A percentile compares a stretch with the other conserved stretches of the same genome.
Evolutionary conservation across 2,113 vertebrate species (phyloP).

Genomic region (Cercocebus atys): DNA sequence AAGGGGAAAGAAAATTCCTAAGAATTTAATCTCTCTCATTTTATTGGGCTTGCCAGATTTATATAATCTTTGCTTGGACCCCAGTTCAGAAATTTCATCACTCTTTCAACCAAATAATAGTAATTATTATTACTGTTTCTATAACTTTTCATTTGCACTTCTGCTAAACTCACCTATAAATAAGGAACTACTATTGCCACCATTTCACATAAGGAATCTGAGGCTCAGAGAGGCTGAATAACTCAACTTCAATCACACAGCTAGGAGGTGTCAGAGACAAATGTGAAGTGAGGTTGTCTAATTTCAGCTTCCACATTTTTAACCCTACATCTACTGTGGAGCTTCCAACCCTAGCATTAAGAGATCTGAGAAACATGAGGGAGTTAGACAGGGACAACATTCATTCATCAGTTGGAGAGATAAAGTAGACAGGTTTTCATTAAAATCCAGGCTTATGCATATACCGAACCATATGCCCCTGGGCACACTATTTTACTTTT

Average conservation of each 20-base stretch:
- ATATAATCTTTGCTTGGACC: not conserved
- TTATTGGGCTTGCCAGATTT: conserved; percentile 34
- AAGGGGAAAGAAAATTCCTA: not conserved
- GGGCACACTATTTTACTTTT: not conserved
- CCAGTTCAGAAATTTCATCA: not conserved
- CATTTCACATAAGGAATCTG: not conserved
- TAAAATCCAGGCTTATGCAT: not conserved
- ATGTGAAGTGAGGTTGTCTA: not conserved
- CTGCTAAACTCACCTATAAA: not conserved
- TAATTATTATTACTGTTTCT: not conserved
- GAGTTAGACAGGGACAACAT: not conserved
- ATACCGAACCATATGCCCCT: not conserved
- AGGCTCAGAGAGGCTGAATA: not conserved
- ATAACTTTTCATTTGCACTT: not conserved
- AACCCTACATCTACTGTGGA: not conserved
- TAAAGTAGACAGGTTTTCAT: not conserved
- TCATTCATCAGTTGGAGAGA: not conserved
- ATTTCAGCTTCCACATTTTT: not conserved
- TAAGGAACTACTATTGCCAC: not conserved
- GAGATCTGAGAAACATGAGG: not conserved
- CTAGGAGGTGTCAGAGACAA: not conserved
- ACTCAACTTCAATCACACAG: not conserved
- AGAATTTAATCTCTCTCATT: conserved; percentile 40
- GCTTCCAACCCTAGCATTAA: not conserved
- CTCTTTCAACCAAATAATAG: not conserved